Base-by-base conservation (phyloP, 2,113 vertebrate species). In the Antigone vipio region DNA sequence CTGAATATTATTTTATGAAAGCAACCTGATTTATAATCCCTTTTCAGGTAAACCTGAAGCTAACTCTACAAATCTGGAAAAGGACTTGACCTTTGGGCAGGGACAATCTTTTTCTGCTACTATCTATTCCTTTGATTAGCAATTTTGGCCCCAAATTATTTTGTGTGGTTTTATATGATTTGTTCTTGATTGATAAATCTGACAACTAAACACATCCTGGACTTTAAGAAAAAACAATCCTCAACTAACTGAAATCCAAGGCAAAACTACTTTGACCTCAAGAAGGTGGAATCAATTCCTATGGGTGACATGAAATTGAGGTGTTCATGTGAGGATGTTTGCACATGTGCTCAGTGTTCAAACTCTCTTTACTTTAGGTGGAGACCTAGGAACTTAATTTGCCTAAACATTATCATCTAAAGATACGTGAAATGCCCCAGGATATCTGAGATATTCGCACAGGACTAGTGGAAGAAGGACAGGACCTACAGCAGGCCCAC, bases 401-500 rank as follows among this genome's bases (percentile, higher is more conserved):
- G 7, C 5, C 24, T 59, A 53, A 69, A 85, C 47, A 9, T 14
- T 59, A 4, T 32, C 13, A 44, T 64, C 13, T 49, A 73, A 83
- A 73, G 8, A 13, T 72, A 56, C 3, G 4, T 56, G 32, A 66
- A 83, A 64, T 11, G 21, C 6, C 15, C 45, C 32, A 15, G 8
- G 9, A 9, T 45, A 50, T 42, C 27, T 42, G 45, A 90, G 14
- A 38, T 42, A 45, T 30, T 58, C 4, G 0, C 32, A 32, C 7
- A 50, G 32, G 21, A 62, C 56, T 30, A 14, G 5, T 60, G 20
- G 20, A 55, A 92, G 38, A 72, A 67, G 49, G 17, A 53, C 19
- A 59, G 26, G 19, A 35, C 0, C 1, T 75, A 34, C 2, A 1
- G 5, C 38, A 85, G 32, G 27, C 4, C 6, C 2, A 2, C 8